Evolutionary conservation across 2,113 vertebrate species (phyloP), one percentile per base, ranked within the genome.

Genomic region (Diadophis punctatus): DNA sequence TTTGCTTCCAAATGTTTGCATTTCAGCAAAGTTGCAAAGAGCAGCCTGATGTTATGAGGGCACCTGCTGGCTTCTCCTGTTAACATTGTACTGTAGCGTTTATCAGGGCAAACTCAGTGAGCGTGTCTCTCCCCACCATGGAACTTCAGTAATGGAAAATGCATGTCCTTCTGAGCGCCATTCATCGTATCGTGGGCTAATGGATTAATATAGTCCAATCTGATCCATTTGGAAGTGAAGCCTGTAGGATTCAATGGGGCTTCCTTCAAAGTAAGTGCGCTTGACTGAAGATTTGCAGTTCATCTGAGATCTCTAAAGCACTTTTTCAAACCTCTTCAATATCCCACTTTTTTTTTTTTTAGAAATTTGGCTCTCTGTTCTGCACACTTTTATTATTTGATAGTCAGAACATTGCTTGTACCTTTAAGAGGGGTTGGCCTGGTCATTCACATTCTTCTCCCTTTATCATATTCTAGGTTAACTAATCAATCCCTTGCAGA

Each of bases 401-500:
- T 22, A 34, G 30, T 34, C 39, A 34, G 68, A 58, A 84, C 7
- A 18, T 58, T 89, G 49, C 51, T 16, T 39, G 51, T 22, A 51
- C 48, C 91, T 51, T 87, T 52, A 25, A 55, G 18, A 52, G 27
- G 18, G 25, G 8, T 23, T 56, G 25, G 20, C 11, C 6, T 74
- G 49, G 58, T n/a, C 90, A 58, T 63, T 87, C 60, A 48, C 84
- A 46, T 14, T 84, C 87, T 85, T 11, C 23, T 74, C 27, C 43
- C 48, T 89, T 85, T 53, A 22, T 30, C 27, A 16, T 23, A n/a
- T 27, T n/a, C 51, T 34, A n/a, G 51, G 51, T 51, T 85, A 89
- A 92, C 87, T 39, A 92, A 92, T 92, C 63, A 89, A 49, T 84
- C 43, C 43, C 68, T 85, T 89, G 52, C 52, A 27, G 68, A 86